Evolutionary conservation across 2,888 invertebrate species (phyloP).

Genomic region (Anorthoa munda): DNA sequence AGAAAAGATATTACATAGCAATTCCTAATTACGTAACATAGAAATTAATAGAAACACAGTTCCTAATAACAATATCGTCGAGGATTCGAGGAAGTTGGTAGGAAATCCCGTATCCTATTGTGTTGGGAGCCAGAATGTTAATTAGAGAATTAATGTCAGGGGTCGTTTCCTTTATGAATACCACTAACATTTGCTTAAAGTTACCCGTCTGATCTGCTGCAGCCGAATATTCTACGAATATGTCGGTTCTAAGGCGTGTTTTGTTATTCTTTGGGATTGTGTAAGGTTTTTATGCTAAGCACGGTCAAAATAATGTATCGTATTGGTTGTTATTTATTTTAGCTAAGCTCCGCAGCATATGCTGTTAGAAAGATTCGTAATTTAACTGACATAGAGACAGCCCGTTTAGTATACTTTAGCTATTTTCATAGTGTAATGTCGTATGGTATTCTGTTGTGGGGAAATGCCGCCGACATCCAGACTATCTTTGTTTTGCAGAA

Average conservation of each 20-base stretch:
- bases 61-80: constrained; percentile 71
- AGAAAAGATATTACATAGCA: constrained; percentile 31
- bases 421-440: no score
- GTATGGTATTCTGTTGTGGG: no score
- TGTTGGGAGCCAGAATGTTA: constrained; percentile 79
- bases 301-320: no score
- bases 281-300: background rate
- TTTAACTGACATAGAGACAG: no score
- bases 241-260: background rate
- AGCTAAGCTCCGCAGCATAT: no score
- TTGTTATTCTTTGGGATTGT: constrained; percentile 13
- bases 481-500: no score
- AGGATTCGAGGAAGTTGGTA: constrained; percentile 73
- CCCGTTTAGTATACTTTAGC: no score
- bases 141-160: constrained; percentile 82
- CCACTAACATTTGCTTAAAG: constrained; percentile 62
- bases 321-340: no score
- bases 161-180: constrained; percentile 77
- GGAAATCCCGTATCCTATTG: constrained; percentile 81
- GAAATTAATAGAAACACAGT: constrained; percentile 65
- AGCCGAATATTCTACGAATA: constrained; percentile 15
- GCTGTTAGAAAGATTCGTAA: no score
- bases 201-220: constrained; percentile 49
- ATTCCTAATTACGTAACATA: constrained; percentile 56
- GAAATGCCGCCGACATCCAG: no score